These are phyloP conservation scores for Zosterops hypoxanthus DNA, from an alignment of 2,113 vertebrate genomes.

Conservation along the genomic window DNA sequence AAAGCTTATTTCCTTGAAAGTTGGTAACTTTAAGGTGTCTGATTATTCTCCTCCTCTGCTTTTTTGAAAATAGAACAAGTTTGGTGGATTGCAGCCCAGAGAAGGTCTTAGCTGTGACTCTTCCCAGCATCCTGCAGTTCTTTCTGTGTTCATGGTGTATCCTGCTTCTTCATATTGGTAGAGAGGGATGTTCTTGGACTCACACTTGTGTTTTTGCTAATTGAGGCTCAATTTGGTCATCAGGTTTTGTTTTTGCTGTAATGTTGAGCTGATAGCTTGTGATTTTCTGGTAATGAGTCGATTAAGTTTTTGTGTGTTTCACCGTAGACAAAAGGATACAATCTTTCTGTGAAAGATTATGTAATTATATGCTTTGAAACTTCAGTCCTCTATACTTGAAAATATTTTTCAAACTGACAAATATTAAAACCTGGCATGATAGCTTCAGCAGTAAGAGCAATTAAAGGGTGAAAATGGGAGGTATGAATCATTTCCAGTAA, in stretches of 20 bases:
- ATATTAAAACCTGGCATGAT: background rate
- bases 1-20: background rate
- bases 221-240: background rate
- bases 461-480: conserved; percentile 37
- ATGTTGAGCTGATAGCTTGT: background rate
- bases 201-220: background rate
- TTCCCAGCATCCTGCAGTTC: background rate
- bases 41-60: background rate
- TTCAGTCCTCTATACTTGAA: background rate
- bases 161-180: background rate
- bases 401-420: background rate
- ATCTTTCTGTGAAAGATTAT: background rate
- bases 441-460: background rate
- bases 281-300: background rate
- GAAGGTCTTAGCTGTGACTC: background rate
- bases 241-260: background rate
- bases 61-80: background rate
- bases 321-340: background rate
- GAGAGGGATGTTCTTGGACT: background rate
- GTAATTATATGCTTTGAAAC: conserved; percentile 5
- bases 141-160: background rate
- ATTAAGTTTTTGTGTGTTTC: background rate
- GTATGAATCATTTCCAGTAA: background rate
- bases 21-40: background rate
- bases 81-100: background rate